These are phyloP conservation scores for Cherax destructor DNA, from an alignment of 1,140 invertebrate genomes.

Conservation along the genomic window DNA sequence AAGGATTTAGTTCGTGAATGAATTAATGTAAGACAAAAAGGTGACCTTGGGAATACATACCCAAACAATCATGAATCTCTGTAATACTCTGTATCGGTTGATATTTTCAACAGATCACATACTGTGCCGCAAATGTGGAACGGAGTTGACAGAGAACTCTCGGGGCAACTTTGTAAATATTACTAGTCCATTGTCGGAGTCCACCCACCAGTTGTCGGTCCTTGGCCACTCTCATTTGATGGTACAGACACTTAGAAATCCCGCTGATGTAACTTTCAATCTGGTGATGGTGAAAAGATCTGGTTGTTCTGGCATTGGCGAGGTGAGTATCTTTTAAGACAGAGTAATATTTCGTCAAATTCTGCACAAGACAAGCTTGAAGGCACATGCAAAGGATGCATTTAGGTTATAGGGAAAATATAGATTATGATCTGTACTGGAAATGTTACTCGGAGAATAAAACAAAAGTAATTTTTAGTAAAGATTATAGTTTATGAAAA, in stretches of 20 bases:
- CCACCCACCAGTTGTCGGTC: slow-evolving; percentile 26
- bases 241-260: slow-evolving; percentile 52
- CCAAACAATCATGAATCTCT: too few relatives aligned
- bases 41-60: too few relatives aligned
- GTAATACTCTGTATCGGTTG: neutral
- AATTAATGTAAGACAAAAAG: too few relatives aligned
- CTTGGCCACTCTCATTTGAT: slow-evolving; percentile 49
- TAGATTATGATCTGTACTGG: neutral
- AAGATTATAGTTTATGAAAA: too few relatives aligned
- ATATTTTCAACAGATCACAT: slow-evolving; percentile 26
- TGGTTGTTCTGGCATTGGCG: slow-evolving; percentile 50
- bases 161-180: slow-evolving; percentile 53
- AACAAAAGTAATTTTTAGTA: too few relatives aligned
- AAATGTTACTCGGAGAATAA: too few relatives aligned
- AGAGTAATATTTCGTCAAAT: neutral
- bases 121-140: slow-evolving; percentile 52
- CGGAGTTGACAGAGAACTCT: slow-evolving; percentile 46
- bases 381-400: neutral
- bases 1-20: too few relatives aligned
- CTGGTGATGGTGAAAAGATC: slow-evolving; percentile 45
- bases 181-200: slow-evolving; percentile 48
- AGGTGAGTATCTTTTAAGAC: slow-evolving; percentile 24
- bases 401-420: neutral
- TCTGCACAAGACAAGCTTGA: neutral
- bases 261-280: slow-evolving; percentile 52